Percentiles rank a stretch among this genome's conserved stretches.
These are phyloP conservation scores for Conopomorpha cramerella DNA, from an alignment of 1,140 invertebrate genomes.

Conservation along the genomic window DNA sequence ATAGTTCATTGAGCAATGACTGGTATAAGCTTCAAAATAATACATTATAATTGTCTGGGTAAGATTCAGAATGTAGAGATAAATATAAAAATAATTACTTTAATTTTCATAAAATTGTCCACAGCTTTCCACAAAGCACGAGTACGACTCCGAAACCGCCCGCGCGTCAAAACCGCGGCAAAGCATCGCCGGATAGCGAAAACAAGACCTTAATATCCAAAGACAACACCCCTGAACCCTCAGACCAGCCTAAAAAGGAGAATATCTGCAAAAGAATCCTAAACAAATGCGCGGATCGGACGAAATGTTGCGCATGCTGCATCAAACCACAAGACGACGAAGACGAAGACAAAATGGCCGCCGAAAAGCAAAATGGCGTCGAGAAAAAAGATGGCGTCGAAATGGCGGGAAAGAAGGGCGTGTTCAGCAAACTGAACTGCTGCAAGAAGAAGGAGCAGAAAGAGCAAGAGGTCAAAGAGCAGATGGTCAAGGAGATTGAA, in stretches of 20 bases:
- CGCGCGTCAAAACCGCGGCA: conserved; percentile 11
- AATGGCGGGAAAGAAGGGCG: conserved; percentile 13
- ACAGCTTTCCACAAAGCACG: conserved; percentile 48
- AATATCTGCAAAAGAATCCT: conserved; percentile 37
- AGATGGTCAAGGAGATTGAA: conserved; percentile 16
- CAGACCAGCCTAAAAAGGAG: conserved; percentile 16
- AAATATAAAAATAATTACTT: conserved; percentile 7
- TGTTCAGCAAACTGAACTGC: conserved; percentile 33
- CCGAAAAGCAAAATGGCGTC: too few species aligned
- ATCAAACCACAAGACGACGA: conserved; percentile 22
- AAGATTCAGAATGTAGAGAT: not conserved
- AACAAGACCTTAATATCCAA: too few species aligned
- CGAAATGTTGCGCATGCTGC: conserved; percentile 38
- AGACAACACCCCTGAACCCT: conserved; percentile 2
- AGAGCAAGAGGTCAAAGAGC: conserved; percentile 28
- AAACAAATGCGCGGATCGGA: conserved; percentile 38
- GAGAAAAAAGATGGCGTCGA: too few species aligned
- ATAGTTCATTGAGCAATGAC: too few species aligned
- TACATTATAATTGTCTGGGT: not conserved
- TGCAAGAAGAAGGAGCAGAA: conserved; percentile 29
- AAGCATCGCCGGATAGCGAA: not conserved
- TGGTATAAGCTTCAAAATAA: too few species aligned
- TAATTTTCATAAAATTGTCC: conserved; percentile 2
- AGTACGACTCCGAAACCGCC: conserved; percentile 45
- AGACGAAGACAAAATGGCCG: conserved; percentile 12